phyloP scores from a whole-genome alignment of 2,797 vertebrate species.

The Rhinichthys osculus region DNA sequence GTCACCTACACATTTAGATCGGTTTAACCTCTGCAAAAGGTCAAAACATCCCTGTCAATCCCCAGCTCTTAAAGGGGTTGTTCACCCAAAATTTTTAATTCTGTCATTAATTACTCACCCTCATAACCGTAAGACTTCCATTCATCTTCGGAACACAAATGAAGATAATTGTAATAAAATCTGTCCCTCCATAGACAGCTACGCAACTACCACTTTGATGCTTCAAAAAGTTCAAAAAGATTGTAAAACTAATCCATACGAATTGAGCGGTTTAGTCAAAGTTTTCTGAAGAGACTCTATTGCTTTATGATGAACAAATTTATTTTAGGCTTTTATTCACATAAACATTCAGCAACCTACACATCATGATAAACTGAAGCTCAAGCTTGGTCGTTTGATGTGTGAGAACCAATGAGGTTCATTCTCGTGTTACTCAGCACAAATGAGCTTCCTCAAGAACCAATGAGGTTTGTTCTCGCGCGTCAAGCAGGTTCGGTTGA shows the following conservation, averaged over 20 bases:
- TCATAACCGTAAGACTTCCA: background rate
- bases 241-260: background rate
- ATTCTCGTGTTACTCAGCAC: too few relatives aligned
- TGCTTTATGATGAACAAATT: too few relatives aligned
- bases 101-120: background rate
- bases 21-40: background rate
- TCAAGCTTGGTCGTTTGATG: too few relatives aligned
- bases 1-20: conserved; percentile 5
- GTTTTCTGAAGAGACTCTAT: background rate
- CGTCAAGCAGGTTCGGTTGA: too few relatives aligned
- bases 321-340: too few relatives aligned
- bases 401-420: too few relatives aligned
- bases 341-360: too few relatives aligned
- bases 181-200: background rate
- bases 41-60: background rate
- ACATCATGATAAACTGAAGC: too few relatives aligned
- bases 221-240: too few relatives aligned
- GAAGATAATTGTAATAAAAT: background rate
- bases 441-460: too few relatives aligned
- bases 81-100: background rate
- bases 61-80: background rate
- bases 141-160: background rate
- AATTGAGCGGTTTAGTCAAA: background rate
- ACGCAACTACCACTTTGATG: background rate
- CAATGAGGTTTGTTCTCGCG: too few relatives aligned